phyloP scores from a whole-genome alignment of 2,888 invertebrate genomes.

The Dryomyza anilis region DNA sequence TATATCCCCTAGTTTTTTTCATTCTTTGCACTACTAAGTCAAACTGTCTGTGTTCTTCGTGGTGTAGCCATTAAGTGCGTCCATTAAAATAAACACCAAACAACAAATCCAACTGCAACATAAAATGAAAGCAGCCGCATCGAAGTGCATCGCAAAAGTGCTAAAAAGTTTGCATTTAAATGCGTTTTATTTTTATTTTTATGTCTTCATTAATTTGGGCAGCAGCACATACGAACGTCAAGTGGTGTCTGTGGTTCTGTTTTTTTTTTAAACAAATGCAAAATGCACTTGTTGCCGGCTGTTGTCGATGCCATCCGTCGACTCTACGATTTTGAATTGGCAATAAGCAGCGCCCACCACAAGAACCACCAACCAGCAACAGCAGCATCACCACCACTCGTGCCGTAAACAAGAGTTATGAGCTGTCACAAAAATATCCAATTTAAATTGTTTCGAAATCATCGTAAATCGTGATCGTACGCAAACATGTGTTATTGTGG shows the following conservation, averaged over 20 bases:
- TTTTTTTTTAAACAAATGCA: background rate
- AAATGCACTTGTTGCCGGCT: background rate
- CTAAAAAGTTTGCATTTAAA: background rate
- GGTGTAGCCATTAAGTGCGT: background rate
- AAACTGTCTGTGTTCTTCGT: too few relatives aligned
- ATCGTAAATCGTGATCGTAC: too few relatives aligned
- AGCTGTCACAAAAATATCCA: background rate
- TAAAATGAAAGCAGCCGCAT: background rate
- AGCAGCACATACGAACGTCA: background rate
- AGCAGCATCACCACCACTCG: background rate
- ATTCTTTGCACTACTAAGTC: too few relatives aligned
- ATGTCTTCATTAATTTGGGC: background rate
- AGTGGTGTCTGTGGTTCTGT: background rate
- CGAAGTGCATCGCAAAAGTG: too few relatives aligned
- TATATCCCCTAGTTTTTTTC: too few relatives aligned
- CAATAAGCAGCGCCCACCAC: background rate
- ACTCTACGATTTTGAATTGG: background rate
- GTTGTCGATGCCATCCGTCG: background rate
- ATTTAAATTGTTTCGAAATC: slow-evolving; percentile 13
- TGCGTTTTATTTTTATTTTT: background rate
- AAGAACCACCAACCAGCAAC: too few relatives aligned
- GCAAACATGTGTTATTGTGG: too few relatives aligned
- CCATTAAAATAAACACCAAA: background rate
- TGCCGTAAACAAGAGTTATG: slow-evolving; percentile 5
- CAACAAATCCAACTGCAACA: background rate